Base-by-base conservation (phyloP, 2,888 invertebrate genomes). In the Philereme transversata region DNA sequence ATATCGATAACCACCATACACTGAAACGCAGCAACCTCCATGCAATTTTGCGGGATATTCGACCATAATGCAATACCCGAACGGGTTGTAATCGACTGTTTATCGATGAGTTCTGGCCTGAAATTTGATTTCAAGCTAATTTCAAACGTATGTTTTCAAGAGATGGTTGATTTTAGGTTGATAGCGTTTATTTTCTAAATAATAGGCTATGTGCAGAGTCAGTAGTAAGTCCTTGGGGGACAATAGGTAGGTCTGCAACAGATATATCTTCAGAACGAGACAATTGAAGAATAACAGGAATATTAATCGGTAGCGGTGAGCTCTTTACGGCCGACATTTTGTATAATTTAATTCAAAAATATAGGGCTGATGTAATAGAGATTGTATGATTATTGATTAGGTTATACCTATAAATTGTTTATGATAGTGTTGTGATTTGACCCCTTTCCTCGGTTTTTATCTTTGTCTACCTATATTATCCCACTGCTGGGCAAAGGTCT, bases 191-290 rank as follows among this genome's bases (percentile, higher is more conserved):
- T 63, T 73, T 70, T 72, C 73, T 74, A 76, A 77, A 75, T 83
- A 82, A 79, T 82, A 79, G 83, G 74, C 81, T 82, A 77, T 76
- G 76, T 83, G 83, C 79, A 82, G 76, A 83, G 78, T 77, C 80
- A 81, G 86, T 84, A 83, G 84, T 87, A 84, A 86, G 83, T 86
- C 88, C 89, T 87, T 79, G 62, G 83, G 88, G 88, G 83, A 89
- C 87, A 88, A 87, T 87, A 85, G 86, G 87, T 84, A 87, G 87
- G 84, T 84, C 83, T 81, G 82, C 80, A 80, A 73, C 77, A 86
- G 83, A 87, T 88, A 87, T 89, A 86, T 89, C 86, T 87, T 75
- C 75, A 74, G 82, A 83, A 88, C 84, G 86, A 86, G 86, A 88
- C 87, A 86, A 86, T 88, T 88, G 87, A 84, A 88, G 87, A 84